Conservation (phyloP, 1,140 invertebrate genomes). For the Ylistrum balloti region DNA sequence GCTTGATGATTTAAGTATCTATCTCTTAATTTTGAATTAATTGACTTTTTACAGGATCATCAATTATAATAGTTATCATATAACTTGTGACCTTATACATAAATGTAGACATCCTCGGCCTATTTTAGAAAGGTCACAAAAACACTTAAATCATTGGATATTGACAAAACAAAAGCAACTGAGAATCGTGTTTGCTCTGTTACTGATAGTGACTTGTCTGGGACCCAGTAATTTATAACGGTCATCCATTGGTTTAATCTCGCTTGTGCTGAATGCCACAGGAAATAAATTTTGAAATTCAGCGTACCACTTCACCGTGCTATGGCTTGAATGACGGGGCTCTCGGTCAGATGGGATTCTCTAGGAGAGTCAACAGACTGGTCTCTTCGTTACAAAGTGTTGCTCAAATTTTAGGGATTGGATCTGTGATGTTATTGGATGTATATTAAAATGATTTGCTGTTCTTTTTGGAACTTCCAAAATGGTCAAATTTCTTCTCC, state of each 20-base stretch:
- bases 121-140: neutral
- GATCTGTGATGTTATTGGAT: no score
- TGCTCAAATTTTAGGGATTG: no score
- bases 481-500: no score
- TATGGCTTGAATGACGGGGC: neutral
- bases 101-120: neutral
- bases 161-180: neutral
- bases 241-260: conserved; percentile 30
- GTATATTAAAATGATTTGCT: no score
- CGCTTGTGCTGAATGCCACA: neutral
- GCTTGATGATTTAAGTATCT: no score
- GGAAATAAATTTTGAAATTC: conserved; percentile 36
- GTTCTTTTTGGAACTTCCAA: no score
- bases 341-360: neutral
- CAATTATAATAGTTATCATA: no score
- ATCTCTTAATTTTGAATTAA: no score
- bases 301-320: neutral
- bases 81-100: no score
- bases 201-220: conserved; percentile 2
- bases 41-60: no score
- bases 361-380: neutral
- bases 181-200: neutral
- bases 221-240: neutral
- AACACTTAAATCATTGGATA: neutral
- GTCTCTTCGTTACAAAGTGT: neutral